These are phyloP conservation scores for Nebria brevicollis DNA, from an alignment of 2,888 invertebrate genomes.

Conservation along the genomic window DNA sequence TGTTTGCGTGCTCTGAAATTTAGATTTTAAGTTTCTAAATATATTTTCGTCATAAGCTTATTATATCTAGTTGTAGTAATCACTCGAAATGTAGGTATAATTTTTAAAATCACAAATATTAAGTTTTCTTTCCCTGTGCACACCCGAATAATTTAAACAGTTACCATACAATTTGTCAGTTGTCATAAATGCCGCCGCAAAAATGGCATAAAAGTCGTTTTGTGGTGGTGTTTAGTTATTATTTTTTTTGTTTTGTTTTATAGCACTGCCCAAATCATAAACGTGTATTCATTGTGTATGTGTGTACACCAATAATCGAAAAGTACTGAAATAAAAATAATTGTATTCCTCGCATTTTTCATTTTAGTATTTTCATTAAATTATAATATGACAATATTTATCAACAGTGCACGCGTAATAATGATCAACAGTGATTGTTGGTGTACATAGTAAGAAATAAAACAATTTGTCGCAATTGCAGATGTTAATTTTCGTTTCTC, in stretches of 20 bases:
- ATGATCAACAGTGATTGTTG: conserved; percentile 23
- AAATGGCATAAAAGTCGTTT: background rate
- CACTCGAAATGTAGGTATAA: background rate
- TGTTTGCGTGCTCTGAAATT: conserved; percentile 29
- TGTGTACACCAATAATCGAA: conserved; percentile 37
- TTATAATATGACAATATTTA: conserved; percentile 7
- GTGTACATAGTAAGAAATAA: conserved; percentile 25
- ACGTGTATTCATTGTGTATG: conserved; percentile 18
- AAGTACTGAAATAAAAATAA: conserved; percentile 2
- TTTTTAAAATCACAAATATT: background rate
- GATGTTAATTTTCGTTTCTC: conserved; percentile 34
- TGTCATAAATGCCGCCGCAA: background rate
- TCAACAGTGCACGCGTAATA: conserved; percentile 18
- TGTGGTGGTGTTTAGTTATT: conserved; percentile 6
- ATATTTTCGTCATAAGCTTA: conserved; percentile 37
- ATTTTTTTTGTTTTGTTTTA: conserved; percentile 24
- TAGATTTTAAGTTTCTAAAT: conserved; percentile 22
- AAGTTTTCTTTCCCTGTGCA: background rate
- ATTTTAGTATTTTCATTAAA: background rate
- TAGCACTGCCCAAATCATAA: conserved; percentile 43
- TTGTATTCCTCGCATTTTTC: conserved; percentile 8
- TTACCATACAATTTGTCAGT: conserved; percentile 22
- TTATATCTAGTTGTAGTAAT: conserved; percentile 29
- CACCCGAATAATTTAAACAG: conserved; percentile 13
- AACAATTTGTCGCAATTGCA: conserved; percentile 40